phyloP scores from a whole-genome alignment of 1,140 invertebrate species.

The Rhopalosiphum padi region DNA sequence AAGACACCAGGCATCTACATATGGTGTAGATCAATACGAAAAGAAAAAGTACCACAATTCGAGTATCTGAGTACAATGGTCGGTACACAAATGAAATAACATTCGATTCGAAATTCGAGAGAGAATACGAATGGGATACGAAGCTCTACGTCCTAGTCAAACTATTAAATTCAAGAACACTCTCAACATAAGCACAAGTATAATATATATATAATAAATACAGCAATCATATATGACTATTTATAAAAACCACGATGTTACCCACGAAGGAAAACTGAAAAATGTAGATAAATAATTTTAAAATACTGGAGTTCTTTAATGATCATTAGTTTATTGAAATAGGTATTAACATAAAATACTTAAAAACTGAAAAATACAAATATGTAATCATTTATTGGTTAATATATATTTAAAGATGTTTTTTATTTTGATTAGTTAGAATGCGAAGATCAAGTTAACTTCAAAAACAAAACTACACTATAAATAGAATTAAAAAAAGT shows the following conservation, averaged over 20 bases:
- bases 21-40: neutral
- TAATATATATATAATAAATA: neutral
- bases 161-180: constrained; percentile 1
- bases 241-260: neutral
- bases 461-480: too few relatives aligned
- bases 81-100: neutral
- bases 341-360: neutral
- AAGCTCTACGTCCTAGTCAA: neutral
- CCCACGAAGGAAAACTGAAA: neutral
- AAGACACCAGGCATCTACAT: neutral
- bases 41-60: neutral
- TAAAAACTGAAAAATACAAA: too few relatives aligned
- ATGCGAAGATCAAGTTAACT: too few relatives aligned
- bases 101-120: neutral
- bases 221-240: neutral
- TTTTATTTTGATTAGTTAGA: too few relatives aligned
- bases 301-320: neutral
- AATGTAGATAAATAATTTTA: neutral
- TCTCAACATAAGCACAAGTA: neutral
- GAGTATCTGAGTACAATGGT: neutral
- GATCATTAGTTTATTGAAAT: neutral
- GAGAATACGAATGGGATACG: neutral
- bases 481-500: too few relatives aligned
- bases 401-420: too few relatives aligned
- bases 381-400: too few relatives aligned